Evolutionary conservation across 53 echinoderm and acorn worm genomes (phyloP).

Genomic region (Paracentrotus lividus): DNA sequence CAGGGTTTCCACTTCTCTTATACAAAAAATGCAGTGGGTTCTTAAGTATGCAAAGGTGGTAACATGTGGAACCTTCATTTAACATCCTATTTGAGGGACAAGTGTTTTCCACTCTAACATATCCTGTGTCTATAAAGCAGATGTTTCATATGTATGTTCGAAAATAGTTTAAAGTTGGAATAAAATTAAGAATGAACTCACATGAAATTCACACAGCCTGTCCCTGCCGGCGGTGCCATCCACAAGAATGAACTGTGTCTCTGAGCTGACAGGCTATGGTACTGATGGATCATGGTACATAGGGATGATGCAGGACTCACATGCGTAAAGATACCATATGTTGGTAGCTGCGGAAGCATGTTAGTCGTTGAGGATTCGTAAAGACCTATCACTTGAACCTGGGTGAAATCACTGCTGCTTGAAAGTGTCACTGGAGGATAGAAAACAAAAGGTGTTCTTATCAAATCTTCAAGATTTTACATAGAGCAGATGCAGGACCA

Average conservation of each 20-base stretch:
- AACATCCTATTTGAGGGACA: too few species aligned
- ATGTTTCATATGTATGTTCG: too few species aligned
- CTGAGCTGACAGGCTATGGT: conserved; percentile 69
- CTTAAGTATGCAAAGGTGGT: too few species aligned
- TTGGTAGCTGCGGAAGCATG: conserved; percentile 1
- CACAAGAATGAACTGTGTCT: conserved; percentile 71
- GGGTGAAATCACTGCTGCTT: conserved; percentile 77
- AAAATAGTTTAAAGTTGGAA: not conserved
- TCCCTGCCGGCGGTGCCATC: conserved; percentile 84
- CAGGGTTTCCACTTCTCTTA: too few species aligned
- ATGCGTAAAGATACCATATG: not conserved
- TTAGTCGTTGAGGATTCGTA: conserved; percentile 62
- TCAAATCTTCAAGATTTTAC: too few species aligned
- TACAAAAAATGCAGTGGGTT: too few species aligned
- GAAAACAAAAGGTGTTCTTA: not conserved
- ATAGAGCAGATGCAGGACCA: too few species aligned
- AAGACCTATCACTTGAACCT: conserved; percentile 73
- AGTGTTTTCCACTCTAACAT: too few species aligned
- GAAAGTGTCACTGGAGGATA: conserved; percentile 74
- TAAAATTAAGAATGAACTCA: conserved; percentile 67
- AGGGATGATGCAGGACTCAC: conserved; percentile 58
- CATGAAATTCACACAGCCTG: conserved; percentile 92
- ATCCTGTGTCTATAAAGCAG: too few species aligned
- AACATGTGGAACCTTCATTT: too few species aligned
- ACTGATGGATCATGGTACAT: conserved; percentile 80